phyloP scores from a whole-genome alignment of 35 echinoderm and acorn worm genomes.

The Apostichopus parvimensis region DNA sequence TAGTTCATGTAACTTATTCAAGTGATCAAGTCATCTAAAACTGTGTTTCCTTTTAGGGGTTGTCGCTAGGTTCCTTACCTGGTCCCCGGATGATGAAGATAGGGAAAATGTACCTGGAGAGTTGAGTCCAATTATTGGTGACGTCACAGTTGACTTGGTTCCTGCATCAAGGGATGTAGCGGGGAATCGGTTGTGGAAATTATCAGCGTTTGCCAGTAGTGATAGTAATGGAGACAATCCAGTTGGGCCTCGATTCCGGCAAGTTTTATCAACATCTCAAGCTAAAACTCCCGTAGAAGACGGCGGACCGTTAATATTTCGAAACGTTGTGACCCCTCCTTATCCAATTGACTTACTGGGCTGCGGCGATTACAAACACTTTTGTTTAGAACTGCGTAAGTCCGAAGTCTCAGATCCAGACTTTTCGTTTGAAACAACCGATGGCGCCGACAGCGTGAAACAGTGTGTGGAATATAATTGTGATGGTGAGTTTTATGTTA shows the following conservation, averaged over 20 bases:
- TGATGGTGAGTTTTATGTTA: background rate
- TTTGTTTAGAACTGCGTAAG: slow-evolving; percentile 33
- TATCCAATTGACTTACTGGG: slow-evolving; percentile 37
- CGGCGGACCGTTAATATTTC: slow-evolving; percentile 22
- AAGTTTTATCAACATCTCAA: slow-evolving; percentile 19
- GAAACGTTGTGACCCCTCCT: slow-evolving; percentile 21
- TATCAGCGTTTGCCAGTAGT: slow-evolving; percentile 24
- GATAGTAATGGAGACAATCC: background rate
- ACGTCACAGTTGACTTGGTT: slow-evolving; percentile 35
- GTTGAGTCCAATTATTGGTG: slow-evolving; percentile 10
- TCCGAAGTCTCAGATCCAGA: slow-evolving; percentile 2
- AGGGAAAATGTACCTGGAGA: slow-evolving; percentile 6
- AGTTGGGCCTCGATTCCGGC: background rate
- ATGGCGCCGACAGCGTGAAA: background rate
- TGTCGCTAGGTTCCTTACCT: slow-evolving; percentile 30
- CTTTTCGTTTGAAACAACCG: slow-evolving; percentile 9
- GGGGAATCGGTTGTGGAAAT: background rate
- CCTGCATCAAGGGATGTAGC: slow-evolving; percentile 21
- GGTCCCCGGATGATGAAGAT: background rate
- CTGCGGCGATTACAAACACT: slow-evolving; percentile 16
- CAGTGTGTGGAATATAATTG: slow-evolving; percentile 26
- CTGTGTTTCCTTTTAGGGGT: slow-evolving; percentile 7
- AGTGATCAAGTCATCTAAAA: background rate
- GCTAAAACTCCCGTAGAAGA: background rate
- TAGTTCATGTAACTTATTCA: no score